Evolutionary conservation across 2,113 vertebrate genomes (phyloP).

Genomic region (Chrysemys picta): DNA sequence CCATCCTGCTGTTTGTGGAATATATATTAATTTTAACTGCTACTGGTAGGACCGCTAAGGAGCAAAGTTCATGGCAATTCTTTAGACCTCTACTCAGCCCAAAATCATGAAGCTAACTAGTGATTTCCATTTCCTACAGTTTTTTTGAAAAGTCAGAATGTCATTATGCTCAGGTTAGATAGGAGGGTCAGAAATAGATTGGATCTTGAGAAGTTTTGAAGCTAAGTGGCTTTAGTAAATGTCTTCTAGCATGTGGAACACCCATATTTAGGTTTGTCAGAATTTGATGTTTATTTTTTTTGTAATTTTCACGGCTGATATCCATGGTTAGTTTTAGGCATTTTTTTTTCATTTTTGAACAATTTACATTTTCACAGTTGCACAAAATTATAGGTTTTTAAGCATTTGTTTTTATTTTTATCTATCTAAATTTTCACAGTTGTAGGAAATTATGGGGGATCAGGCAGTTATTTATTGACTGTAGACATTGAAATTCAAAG

Average conservation of each 20-base stretch:
- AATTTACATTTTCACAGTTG: neutral
- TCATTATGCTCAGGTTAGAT: rapidly evolving
- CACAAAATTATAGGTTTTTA: neutral
- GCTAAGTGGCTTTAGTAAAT: neutral
- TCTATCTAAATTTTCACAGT: neutral
- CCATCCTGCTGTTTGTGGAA: neutral
- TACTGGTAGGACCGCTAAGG: rapidly evolving
- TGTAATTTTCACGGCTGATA: neutral
- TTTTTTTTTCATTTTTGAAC: neutral
- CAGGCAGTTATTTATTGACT: neutral
- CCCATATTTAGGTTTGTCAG: neutral
- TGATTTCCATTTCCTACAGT: neutral
- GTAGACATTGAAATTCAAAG: neutral
- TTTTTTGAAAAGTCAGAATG: neutral
- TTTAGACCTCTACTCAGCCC: neutral
- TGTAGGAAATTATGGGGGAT: neutral
- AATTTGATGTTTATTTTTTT: neutral
- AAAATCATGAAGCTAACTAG: neutral
- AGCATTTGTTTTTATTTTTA: neutral
- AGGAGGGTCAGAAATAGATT: neutral
- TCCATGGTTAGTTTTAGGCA: neutral
- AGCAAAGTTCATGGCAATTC: no score
- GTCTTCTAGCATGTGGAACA: neutral
- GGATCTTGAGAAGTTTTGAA: neutral
- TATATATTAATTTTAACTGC: neutral